phyloP scores from a whole-genome alignment of 1,140 invertebrate species.

The Frieseomelitta varia region DNA sequence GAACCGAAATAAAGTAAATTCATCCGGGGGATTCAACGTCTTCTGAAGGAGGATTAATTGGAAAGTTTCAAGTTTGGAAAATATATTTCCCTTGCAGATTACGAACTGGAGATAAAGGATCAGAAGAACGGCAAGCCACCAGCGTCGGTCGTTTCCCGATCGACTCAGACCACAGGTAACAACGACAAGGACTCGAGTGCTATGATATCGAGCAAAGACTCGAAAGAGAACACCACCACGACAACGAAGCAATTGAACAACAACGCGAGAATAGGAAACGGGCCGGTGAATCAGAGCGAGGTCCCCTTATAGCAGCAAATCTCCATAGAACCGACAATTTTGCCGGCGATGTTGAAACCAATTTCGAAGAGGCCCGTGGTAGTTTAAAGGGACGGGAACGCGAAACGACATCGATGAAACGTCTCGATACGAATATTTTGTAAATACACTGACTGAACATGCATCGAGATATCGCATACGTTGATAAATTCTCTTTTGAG shows the following conservation, averaged over 20 bases:
- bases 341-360: conserved; percentile 65
- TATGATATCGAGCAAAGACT: conserved; percentile 52
- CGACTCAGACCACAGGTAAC: conserved; percentile 70
- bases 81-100: conserved; percentile 58
- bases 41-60: too few relatives aligned
- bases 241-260: conserved; percentile 61
- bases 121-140: conserved; percentile 63
- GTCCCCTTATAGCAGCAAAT: conserved; percentile 73
- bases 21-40: too few relatives aligned
- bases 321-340: conserved; percentile 37
- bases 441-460: conserved; percentile 47
- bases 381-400: conserved; percentile 52
- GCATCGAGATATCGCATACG: not conserved
- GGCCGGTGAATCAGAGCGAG: conserved; percentile 72
- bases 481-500: not conserved
- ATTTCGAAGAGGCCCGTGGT: conserved; percentile 71
- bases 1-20: too few relatives aligned
- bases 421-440: conserved; percentile 5
- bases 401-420: not conserved
- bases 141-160: conserved; percentile 57
- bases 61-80: too few relatives aligned
- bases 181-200: conserved; percentile 60
- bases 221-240: conserved; percentile 55
- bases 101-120: conserved; percentile 73
- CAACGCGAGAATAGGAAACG: conserved; percentile 72